Evolutionary conservation across 2,888 invertebrate genomes (phyloP).

Genomic region (Eustalomyia histrio): DNA sequence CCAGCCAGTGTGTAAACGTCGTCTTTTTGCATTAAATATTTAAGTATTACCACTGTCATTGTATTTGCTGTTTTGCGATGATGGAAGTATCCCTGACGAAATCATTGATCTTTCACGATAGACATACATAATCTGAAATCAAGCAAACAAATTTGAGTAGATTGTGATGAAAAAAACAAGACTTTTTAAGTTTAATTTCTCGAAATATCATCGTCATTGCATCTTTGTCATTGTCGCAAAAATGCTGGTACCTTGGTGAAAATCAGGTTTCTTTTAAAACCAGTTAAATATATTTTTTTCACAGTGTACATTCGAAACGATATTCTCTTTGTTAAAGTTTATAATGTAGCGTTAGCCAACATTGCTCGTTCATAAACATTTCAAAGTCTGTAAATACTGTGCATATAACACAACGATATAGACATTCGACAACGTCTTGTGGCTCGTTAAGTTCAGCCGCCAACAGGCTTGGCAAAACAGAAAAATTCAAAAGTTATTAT

Average conservation of each 20-base stretch:
- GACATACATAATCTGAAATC: slow-evolving; percentile 20
- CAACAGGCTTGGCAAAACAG: slow-evolving; percentile 58
- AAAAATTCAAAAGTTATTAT: slow-evolving; percentile 47
- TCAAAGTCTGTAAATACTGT: slow-evolving; percentile 45
- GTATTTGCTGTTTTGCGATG: neutral
- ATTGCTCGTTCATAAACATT: slow-evolving; percentile 37
- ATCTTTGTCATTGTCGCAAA: slow-evolving; percentile 29
- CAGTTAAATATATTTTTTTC: slow-evolving; percentile 55
- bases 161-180: slow-evolving; percentile 9
- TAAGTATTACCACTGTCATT: neutral
- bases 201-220: slow-evolving; percentile 36
- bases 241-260: slow-evolving; percentile 42
- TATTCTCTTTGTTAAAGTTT: slow-evolving; percentile 43
- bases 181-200: slow-evolving; percentile 15
- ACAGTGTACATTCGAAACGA: slow-evolving; percentile 37
- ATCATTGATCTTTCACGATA: slow-evolving; percentile 19
- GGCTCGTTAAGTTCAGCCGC: slow-evolving; percentile 55
- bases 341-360: slow-evolving; percentile 48
- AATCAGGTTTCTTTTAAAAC: slow-evolving; percentile 59
- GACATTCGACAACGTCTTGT: slow-evolving; percentile 40
- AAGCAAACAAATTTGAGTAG: slow-evolving; percentile 1
- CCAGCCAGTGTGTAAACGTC: neutral
- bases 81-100: neutral
- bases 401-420: slow-evolving; percentile 7
- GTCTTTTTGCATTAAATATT: too few relatives aligned